These are phyloP conservation scores for Prionailurus viverrinus DNA, from an alignment of 2,113 vertebrate genomes.

Conservation along the genomic window DNA sequence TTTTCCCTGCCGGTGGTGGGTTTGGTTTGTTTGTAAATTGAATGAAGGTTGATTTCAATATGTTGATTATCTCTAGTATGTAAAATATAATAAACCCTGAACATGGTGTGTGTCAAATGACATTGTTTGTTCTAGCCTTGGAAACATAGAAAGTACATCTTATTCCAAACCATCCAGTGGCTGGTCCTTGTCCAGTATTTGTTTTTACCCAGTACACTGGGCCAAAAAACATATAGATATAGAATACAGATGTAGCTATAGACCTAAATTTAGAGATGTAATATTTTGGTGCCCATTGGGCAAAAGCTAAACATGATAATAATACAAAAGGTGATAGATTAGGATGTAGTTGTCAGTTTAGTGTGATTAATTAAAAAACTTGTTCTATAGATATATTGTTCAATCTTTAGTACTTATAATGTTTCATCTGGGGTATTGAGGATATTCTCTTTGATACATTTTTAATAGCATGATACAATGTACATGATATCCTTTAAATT, in stretches of 20 bases:
- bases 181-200: background rate
- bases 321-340: background rate
- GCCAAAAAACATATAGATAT: background rate
- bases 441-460: background rate
- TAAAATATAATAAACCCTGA: conserved; percentile 36
- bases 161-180: background rate
- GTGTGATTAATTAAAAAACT: background rate
- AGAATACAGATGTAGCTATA: background rate
- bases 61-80: background rate
- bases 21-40: background rate
- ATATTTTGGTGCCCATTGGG: background rate
- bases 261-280: background rate
- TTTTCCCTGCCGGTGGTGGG: background rate
- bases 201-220: background rate
- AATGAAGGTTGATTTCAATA: background rate
- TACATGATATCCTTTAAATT: background rate
- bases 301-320: background rate
- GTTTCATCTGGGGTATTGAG: background rate
- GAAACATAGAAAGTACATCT: background rate
- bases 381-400: background rate
- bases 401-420: background rate
- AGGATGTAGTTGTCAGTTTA: background rate
- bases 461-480: background rate
- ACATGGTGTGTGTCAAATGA: background rate
- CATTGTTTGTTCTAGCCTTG: background rate